phyloP scores from a whole-genome alignment of 2,888 invertebrate species.

The Philhelius pedissequus region DNA sequence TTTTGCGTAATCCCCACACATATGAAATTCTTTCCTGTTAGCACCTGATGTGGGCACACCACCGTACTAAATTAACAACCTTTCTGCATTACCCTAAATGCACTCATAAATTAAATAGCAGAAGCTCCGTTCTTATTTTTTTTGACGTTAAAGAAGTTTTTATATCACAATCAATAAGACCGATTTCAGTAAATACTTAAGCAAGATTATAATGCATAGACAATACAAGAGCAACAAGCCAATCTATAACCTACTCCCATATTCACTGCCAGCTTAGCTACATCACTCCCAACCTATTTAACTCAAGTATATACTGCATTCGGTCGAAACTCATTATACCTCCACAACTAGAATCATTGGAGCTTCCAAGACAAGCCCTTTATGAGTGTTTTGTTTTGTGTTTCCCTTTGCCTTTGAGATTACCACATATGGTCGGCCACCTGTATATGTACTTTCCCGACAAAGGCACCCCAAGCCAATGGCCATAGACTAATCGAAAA shows the following conservation, averaged over 20 bases:
- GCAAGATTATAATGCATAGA: background rate
- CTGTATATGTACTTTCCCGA: conserved; percentile 24
- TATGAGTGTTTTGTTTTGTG: conserved; percentile 28
- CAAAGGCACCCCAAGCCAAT: conserved; percentile 50
- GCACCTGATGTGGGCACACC: too few species aligned
- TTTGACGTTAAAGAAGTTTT: too few species aligned
- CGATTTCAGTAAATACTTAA: too few species aligned
- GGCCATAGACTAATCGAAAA: conserved; percentile 64
- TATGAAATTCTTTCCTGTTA: too few species aligned
- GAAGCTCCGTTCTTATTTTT: too few species aligned
- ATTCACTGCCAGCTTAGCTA: background rate
- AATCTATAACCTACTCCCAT: background rate
- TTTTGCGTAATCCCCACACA: too few species aligned
- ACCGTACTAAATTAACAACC: too few species aligned
- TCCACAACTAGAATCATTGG: background rate
- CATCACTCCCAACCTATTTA: conserved; percentile 3
- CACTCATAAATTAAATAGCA: too few species aligned
- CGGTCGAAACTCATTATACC: background rate
- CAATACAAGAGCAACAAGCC: background rate
- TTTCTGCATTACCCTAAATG: too few species aligned
- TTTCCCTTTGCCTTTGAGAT: conserved; percentile 13
- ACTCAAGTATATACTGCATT: background rate
- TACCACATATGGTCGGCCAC: conserved; percentile 56
- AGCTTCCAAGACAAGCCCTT: background rate
- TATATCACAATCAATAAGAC: too few species aligned